Evolutionary conservation across 2,797 vertebrate species (phyloP).

Genomic region (Meriones psammophilus): DNA sequence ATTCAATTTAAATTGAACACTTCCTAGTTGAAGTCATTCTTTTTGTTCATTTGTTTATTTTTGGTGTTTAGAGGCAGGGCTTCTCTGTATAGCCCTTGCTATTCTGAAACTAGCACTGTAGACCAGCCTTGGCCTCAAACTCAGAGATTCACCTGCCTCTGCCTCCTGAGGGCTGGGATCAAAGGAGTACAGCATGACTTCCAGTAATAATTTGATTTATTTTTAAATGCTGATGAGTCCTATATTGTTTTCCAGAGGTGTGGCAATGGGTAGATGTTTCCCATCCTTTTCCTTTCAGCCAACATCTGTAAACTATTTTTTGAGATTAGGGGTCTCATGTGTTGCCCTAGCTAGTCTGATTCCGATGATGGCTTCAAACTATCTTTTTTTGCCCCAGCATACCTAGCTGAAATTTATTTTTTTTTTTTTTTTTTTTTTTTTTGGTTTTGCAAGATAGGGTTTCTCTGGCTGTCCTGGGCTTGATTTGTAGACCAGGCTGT

Average conservation of each 20-base stretch:
- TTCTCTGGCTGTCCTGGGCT: not conserved
- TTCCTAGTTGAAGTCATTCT: conserved; percentile 52
- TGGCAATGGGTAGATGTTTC: not conserved
- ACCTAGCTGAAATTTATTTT: not conserved
- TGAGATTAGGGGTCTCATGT: not conserved
- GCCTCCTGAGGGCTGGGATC: not conserved
- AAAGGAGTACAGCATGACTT: not conserved
- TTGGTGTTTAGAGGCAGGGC: not conserved
- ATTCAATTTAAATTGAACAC: conserved; percentile 23
- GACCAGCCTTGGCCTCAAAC: not conserved
- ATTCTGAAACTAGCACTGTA: not conserved
- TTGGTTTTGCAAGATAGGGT: no score
- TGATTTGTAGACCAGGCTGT: no score
- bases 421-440: not conserved
- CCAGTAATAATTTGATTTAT: not conserved
- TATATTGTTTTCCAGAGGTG: not conserved
- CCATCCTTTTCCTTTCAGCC: not conserved
- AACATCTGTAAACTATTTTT: not conserved
- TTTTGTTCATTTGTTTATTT: not conserved
- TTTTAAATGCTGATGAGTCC: not conserved
- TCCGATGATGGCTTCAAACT: no score
- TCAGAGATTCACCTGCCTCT: not conserved
- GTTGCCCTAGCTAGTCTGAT: not conserved
- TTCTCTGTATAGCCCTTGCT: not conserved
- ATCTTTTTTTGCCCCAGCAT: no score